phyloP scores from a whole-genome alignment of 2,797 vertebrate genomes.

The Sitta carolinensis region DNA sequence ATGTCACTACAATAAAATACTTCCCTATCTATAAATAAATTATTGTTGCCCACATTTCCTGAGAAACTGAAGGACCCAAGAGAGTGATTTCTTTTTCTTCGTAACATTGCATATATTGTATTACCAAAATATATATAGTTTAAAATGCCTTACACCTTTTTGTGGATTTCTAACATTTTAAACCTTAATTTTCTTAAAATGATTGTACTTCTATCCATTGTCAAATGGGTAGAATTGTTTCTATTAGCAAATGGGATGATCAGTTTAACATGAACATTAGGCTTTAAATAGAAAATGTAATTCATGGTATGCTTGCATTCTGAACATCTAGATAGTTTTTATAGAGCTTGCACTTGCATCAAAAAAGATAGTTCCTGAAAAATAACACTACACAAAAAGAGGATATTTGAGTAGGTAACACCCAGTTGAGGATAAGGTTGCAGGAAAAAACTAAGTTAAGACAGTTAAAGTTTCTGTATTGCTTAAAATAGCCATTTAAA shows the following conservation, averaged over 20 bases:
- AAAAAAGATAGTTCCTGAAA: background rate
- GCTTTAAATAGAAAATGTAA: background rate
- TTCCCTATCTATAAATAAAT: background rate
- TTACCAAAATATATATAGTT: background rate
- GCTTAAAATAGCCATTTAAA: slow-evolving; percentile 29
- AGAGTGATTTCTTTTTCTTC: background rate
- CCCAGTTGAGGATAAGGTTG: background rate
- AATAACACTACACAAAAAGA: background rate
- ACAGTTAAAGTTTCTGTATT: background rate
- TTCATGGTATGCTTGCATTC: background rate
- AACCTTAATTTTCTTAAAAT: background rate
- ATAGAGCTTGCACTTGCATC: background rate
- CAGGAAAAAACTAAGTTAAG: background rate
- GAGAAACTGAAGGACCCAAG: background rate
- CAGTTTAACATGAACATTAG: background rate
- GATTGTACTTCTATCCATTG: background rate
- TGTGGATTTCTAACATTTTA: background rate
- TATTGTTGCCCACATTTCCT: background rate
- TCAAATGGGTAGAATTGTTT: background rate
- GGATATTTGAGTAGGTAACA: background rate
- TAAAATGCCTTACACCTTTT: background rate
- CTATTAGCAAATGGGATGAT: background rate
- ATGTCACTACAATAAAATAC: background rate
- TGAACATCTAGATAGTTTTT: background rate
- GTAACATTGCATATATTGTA: background rate